Evolutionary conservation across 2,888 invertebrate genomes (phyloP).

Genomic region (Monoplex corrugatus): DNA sequence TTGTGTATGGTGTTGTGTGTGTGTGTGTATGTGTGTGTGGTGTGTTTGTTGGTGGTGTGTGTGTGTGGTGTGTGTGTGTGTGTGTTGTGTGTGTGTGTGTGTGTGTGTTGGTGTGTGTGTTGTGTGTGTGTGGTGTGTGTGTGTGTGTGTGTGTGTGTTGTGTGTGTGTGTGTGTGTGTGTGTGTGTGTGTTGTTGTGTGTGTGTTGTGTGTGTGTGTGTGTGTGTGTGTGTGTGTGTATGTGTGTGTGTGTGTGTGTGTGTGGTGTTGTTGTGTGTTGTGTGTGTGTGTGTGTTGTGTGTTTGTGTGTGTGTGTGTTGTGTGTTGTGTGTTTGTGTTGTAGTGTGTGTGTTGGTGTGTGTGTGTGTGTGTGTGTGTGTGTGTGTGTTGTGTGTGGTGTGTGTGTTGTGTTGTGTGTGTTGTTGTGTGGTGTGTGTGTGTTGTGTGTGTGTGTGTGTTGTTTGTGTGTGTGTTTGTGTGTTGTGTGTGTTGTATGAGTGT

Average conservation of each 20-base stretch:
- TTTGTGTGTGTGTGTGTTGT: conserved; percentile 58
- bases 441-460: background rate
- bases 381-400: conserved; percentile 22
- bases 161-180: no score
- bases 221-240: background rate
- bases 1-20: background rate
- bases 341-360: background rate
- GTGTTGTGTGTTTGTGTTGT: background rate
- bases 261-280: no score
- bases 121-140: no score
- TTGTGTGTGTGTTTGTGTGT: background rate
- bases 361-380: background rate
- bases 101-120: no score
- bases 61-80: background rate
- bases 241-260: background rate
- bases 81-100: no score
- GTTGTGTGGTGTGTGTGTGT: background rate
- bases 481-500: background rate
- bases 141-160: no score
- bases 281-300: no score
- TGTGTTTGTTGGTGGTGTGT: background rate
- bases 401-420: conserved; percentile 23
- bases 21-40: no score
- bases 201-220: background rate
- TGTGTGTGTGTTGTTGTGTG: no score